Conservation (phyloP, 2,888 invertebrate species). For the Anodontia alba region DNA sequence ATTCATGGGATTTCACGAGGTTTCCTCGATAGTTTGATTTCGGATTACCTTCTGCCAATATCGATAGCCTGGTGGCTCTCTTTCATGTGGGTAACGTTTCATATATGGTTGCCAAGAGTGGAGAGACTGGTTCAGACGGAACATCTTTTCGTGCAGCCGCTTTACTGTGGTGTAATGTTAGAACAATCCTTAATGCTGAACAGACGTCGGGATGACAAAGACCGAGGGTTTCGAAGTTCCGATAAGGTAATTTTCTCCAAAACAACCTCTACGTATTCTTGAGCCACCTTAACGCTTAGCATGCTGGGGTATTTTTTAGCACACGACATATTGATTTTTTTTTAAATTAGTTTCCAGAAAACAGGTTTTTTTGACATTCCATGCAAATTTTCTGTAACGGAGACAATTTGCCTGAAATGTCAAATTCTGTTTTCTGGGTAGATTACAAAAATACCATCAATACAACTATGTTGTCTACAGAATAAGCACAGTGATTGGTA, state of each 20-base stretch:
- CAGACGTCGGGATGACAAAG: constrained; percentile 93
- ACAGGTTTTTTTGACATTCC: too few species aligned
- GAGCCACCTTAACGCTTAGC: too few species aligned
- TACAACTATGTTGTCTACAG: too few species aligned
- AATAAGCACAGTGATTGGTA: too few species aligned
- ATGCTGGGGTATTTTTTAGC: neutral
- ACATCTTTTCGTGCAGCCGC: constrained; percentile 93
- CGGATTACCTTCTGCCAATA: constrained; percentile 72
- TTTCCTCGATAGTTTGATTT: constrained; percentile 65
- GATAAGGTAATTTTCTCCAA: constrained; percentile 52
- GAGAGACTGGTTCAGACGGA: constrained; percentile 79
- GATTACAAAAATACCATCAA: too few species aligned
- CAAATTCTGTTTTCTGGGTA: too few species aligned
- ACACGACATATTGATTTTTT: too few species aligned
- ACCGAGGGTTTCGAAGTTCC: constrained; percentile 64
- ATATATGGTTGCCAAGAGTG: constrained; percentile 79
- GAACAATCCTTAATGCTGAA: constrained; percentile 98
- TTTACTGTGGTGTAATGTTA: constrained; percentile 95
- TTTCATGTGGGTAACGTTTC: constrained; percentile 77
- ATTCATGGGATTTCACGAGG: constrained; percentile 87
- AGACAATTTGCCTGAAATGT: too few species aligned
- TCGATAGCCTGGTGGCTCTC: constrained; percentile 79
- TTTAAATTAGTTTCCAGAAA: too few species aligned
- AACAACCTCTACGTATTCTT: too few species aligned
- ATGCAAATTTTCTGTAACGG: too few species aligned